phyloP scores from a whole-genome alignment of 2,888 invertebrate species.

The Acleris emargana region DNA sequence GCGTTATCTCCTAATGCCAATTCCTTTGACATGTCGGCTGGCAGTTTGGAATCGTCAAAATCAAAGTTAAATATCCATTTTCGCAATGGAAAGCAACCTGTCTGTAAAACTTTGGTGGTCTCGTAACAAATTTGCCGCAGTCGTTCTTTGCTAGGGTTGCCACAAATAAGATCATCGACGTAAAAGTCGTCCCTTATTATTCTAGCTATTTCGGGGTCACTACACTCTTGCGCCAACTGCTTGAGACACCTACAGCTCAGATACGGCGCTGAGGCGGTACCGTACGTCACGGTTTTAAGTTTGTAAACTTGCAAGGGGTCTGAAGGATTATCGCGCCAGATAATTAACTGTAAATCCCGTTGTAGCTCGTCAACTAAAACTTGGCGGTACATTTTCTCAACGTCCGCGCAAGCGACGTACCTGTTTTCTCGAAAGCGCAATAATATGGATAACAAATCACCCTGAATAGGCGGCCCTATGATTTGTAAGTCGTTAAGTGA shows the following conservation, averaged over 20 bases:
- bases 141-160: background rate
- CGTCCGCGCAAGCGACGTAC: conserved; percentile 4
- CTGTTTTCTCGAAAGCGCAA: background rate
- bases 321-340: background rate
- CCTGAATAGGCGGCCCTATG: background rate
- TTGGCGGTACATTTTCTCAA: conserved; percentile 4
- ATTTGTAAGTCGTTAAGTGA: background rate
- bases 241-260: conserved; percentile 2
- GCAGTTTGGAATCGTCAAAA: background rate
- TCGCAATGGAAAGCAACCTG: conserved; percentile 11
- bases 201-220: background rate
- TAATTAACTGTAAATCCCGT: conserved; percentile 1
- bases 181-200: conserved; percentile 6
- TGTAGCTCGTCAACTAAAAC: background rate
- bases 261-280: background rate
- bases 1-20: background rate
- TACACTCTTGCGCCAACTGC: conserved; percentile 6
- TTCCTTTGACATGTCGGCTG: background rate
- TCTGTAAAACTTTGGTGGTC: background rate
- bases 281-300: too few species aligned
- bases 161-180: conserved; percentile 3
- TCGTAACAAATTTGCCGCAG: conserved; percentile 2
- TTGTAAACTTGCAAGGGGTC: background rate
- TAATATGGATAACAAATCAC: background rate
- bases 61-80: conserved; percentile 10